A percentile compares a stretch with the other conserved stretches of the same genome.
Conservation (phyloP, 2,888 invertebrate species). For the Ceraclea dissimilis region DNA sequence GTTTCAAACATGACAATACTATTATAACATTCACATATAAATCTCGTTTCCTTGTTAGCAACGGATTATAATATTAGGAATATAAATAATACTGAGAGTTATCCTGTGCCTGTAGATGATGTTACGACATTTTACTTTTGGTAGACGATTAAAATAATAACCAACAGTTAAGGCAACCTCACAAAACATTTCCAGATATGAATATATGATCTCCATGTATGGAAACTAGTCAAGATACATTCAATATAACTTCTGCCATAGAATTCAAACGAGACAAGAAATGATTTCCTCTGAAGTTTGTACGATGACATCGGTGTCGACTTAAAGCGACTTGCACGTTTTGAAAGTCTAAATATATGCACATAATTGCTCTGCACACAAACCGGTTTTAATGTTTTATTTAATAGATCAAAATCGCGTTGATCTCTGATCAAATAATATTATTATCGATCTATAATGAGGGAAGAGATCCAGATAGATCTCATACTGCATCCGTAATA, state of each 20-base stretch:
- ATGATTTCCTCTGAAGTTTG: slow-evolving; percentile 1
- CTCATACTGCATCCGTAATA: not conserved
- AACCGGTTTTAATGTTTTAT: slow-evolving; percentile 1
- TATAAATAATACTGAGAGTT: too few species aligned
- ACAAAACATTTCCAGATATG: too few species aligned
- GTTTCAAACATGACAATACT: too few species aligned
- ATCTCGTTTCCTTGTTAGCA: too few species aligned
- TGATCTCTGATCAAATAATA: not conserved
- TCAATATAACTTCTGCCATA: not conserved
- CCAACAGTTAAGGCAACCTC: too few species aligned
- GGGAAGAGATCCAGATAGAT: slow-evolving; percentile 8
- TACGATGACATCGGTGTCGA: not conserved
- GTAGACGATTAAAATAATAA: too few species aligned
- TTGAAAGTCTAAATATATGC: slow-evolving; percentile 1
- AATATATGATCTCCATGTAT: not conserved
- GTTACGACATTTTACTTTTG: too few species aligned
- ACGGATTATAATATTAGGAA: too few species aligned
- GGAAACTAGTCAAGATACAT: not conserved
- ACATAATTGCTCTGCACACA: not conserved
- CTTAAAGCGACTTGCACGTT: not conserved
- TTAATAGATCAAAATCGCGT: not conserved
- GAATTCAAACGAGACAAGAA: slow-evolving; percentile 2
- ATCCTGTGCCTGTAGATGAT: too few species aligned
- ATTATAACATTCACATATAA: too few species aligned
- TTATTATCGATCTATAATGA: slow-evolving; percentile 4